Evolutionary conservation across 2,888 invertebrate genomes (phyloP), one percentile per base, ranked within the genome.

Genomic region (Parnassius glacialis): DNA sequence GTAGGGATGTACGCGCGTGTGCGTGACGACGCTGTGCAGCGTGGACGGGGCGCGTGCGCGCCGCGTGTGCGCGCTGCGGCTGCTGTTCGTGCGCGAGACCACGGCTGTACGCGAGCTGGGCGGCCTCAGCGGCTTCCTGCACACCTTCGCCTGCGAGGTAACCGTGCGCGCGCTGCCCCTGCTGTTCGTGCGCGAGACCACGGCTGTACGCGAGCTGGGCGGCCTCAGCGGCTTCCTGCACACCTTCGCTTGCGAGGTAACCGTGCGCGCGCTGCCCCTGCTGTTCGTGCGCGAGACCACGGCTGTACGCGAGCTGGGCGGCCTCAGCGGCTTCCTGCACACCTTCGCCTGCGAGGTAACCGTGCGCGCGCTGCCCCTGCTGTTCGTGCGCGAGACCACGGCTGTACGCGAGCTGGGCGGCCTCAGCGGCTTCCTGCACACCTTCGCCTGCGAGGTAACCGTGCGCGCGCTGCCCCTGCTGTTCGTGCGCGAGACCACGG

Each of bases 241-340:
- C 81, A 96, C 96, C 62, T 98, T 98, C 81, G 94, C 98, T 9
- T 96, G 96, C 57, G 99, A 99, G 93, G 96, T 92, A 64, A 61
- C n/a, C 44, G 34, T 34, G 92, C 98, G 74, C 98, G 99, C 67
- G 96, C 64, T 98, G 67, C 96, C 98, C 78, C 97, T 98, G 84
- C 97, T 98, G 87, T 98, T 99, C 80, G 98, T 99, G 67, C 92
- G 99, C 34, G 99, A 99, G 86, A 97, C 97, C 65, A 98, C 97
- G 0, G 96, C 97, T 11, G 95, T 98, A 64, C 88, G 20, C 20
- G 20, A 20, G 20, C 20, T 20, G 20, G 25, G 25, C 25, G 34
- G 34, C 34, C 34, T 43, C 43, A 10, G 43, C 43, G 43, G 7
- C 34, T 34, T 34, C 86, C 95, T 98, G 64, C 98, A 98, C 81